These are phyloP conservation scores for Tromatobia lineatoria DNA, from an alignment of 2,888 invertebrate species.

Conservation along the genomic window DNA sequence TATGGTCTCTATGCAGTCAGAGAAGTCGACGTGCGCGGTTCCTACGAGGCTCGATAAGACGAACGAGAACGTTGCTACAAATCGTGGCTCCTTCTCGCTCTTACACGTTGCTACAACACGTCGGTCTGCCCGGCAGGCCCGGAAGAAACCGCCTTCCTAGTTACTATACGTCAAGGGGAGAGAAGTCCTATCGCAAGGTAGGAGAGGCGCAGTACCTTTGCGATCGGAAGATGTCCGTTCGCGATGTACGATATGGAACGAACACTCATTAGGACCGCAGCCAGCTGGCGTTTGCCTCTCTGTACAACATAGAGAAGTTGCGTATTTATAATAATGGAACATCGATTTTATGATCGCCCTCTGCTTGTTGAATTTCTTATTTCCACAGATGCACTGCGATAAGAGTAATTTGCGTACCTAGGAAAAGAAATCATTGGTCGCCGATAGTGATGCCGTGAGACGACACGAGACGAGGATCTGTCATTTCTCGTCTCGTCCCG, in stretches of 20 bases:
- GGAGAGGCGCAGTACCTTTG: constrained; percentile 13
- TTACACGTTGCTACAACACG: constrained; percentile 16
- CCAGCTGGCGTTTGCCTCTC: constrained; percentile 15
- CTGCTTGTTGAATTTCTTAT: not conserved
- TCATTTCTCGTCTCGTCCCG: too few species aligned
- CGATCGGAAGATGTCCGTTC: constrained; percentile 63
- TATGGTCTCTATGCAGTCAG: constrained; percentile 35
- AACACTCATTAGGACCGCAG: constrained; percentile 57
- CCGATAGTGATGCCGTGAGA: too few species aligned
- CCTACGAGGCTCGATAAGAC: constrained; percentile 55
- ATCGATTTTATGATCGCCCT: not conserved
- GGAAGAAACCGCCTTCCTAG: constrained; percentile 65
- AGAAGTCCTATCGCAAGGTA: constrained; percentile 39
- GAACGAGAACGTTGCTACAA: constrained; percentile 59
- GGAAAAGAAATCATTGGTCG: too few species aligned
- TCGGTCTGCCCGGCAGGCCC: constrained; percentile 53
- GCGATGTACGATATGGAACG: constrained; percentile 57
- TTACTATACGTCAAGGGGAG: constrained; percentile 40
- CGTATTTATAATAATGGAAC: not conserved
- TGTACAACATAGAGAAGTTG: constrained; percentile 2
- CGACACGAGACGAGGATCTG: too few species aligned
- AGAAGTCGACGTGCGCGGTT: constrained; percentile 44
- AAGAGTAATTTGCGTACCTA: not conserved
- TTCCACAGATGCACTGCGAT: not conserved
- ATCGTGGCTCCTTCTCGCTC: constrained; percentile 58